Conservation (phyloP, 2,888 invertebrate species). For the Drosophila nigricruria region DNA sequence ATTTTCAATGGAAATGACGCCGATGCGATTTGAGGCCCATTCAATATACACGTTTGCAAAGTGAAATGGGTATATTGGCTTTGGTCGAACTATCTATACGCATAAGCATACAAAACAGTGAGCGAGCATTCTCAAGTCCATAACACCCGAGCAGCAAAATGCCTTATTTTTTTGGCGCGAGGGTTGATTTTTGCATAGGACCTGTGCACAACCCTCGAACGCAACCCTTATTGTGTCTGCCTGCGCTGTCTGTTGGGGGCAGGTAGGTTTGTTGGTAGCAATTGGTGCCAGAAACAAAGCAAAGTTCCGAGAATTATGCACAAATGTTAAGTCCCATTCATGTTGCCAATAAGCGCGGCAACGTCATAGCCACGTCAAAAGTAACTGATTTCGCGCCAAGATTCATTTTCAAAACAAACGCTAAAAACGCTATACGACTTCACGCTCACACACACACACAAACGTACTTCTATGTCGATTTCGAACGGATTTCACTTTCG, state of each 20-base stretch:
- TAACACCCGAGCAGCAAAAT: background rate
- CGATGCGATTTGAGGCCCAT: conserved; percentile 14
- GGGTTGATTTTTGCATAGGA: conserved; percentile 67
- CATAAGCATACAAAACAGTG: background rate
- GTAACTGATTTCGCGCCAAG: no score
- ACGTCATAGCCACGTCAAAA: no score
- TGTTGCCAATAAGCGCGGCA: conserved; percentile 35
- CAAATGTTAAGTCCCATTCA: conserved; percentile 18
- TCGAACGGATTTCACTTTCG: conserved; percentile 68
- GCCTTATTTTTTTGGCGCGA: conserved; percentile 64
- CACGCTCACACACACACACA: conserved; percentile 9
- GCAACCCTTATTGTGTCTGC: conserved; percentile 56
- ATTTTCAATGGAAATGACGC: conserved; percentile 60
- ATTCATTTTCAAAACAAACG: background rate
- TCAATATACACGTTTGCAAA: background rate
- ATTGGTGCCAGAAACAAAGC: conserved; percentile 27
- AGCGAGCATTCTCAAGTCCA: background rate
- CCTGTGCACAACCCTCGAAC: conserved; percentile 63
- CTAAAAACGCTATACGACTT: background rate
- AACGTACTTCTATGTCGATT: conserved; percentile 40
- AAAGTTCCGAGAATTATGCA: background rate
- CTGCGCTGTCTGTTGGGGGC: conserved; percentile 28
- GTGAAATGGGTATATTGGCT: background rate
- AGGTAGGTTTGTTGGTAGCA: conserved; percentile 47
- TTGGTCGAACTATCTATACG: background rate